phyloP scores from a whole-genome alignment of 1,140 invertebrate species.

The Cotesia typhae region DNA sequence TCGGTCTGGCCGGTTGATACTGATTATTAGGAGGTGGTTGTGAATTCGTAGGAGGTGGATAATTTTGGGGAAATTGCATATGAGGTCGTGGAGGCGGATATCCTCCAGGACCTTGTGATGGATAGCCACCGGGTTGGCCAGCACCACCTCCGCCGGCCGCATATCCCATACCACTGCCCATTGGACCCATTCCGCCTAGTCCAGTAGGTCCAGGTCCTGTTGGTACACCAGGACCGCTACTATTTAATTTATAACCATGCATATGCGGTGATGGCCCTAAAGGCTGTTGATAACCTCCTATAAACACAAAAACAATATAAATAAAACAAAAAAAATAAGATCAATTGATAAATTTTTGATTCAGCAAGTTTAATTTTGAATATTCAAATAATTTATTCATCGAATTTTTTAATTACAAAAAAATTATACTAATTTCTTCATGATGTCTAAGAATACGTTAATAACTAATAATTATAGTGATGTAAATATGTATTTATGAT shows the following conservation, averaged over 20 bases:
- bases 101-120: conserved; percentile 55
- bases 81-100: conserved; percentile 62
- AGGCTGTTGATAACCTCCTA: conserved; percentile 68
- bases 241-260: conserved; percentile 70
- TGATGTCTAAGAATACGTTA: too few species aligned
- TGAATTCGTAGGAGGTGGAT: conserved; percentile 59
- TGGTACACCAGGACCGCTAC: conserved; percentile 58
- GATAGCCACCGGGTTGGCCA: conserved; percentile 62
- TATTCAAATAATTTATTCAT: too few species aligned
- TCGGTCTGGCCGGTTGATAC: conserved; percentile 61
- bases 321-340: not conserved
- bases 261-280: conserved; percentile 72
- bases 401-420: too few species aligned
- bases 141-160: conserved; percentile 58
- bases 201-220: conserved; percentile 56
- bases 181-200: conserved; percentile 59
- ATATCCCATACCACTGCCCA: conserved; percentile 60
- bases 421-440: too few species aligned
- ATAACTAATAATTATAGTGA: too few species aligned
- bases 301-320: not conserved
- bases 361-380: too few species aligned
- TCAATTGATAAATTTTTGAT: too few species aligned
- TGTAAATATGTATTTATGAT: too few species aligned
- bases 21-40: conserved; percentile 63
- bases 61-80: conserved; percentile 62